phyloP scores from a whole-genome alignment of 2,113 vertebrate genomes.

The Lepisosteus oculatus region DNA sequence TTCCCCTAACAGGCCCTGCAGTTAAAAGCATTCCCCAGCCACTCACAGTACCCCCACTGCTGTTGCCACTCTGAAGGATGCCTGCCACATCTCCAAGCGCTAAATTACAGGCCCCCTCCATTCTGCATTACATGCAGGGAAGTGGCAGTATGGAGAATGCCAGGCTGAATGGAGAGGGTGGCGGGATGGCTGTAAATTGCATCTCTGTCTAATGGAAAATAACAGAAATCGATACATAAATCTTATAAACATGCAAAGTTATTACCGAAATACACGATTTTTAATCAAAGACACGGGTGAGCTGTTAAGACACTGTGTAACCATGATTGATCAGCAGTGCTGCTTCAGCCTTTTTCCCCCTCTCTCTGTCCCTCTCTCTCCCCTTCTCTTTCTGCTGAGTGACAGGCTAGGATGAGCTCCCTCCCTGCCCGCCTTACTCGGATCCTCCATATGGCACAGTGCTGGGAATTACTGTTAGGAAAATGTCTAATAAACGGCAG shows the following conservation, averaged over 20 bases:
- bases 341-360: background rate
- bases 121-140: constrained; percentile 2
- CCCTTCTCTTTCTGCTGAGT: constrained; percentile 13
- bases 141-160: constrained; percentile 3
- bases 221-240: constrained; percentile 17
- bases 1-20: too few species aligned
- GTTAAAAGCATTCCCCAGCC: too few species aligned
- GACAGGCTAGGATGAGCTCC: background rate
- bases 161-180: constrained; percentile 13
- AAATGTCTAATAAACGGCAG: background rate
- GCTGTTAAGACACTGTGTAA: background rate
- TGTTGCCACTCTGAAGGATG: too few species aligned
- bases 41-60: too few species aligned
- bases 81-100: too few species aligned
- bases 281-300: constrained; percentile 12
- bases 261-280: background rate
- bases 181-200: constrained; percentile 6
- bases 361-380: constrained; percentile 19
- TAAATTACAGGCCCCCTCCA: too few species aligned
- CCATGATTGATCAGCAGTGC: constrained; percentile 4
- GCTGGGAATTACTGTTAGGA: background rate
- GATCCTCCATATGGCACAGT: too few species aligned
- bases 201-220: constrained; percentile 11
- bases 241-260: constrained; percentile 16
- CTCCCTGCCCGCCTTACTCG: too few species aligned